Conservation (phyloP, 2,797 vertebrate genomes). For the Discoglossus pictus region DNA sequence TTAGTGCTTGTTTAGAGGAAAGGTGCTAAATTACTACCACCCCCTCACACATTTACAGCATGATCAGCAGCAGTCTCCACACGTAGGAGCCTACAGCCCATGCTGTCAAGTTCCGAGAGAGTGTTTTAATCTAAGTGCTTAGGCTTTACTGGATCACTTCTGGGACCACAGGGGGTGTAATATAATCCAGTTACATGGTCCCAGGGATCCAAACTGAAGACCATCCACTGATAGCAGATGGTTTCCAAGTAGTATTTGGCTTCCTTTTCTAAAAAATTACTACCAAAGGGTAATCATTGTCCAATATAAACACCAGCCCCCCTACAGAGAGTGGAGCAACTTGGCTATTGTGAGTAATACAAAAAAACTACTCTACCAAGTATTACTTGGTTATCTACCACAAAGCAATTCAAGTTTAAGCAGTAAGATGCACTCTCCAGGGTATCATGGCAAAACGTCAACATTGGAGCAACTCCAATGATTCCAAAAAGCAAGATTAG, state of each 20-base stretch:
- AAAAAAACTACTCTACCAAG: conserved; percentile 20
- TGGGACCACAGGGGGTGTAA: background rate
- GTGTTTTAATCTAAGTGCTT: conserved; percentile 30
- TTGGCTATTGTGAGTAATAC: no score
- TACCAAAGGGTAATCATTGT: background rate
- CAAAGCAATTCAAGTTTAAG: conserved; percentile 9
- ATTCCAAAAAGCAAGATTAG: background rate
- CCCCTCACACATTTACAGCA: background rate
- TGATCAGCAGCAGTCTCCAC: background rate
- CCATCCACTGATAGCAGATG: background rate
- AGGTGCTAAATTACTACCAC: conserved; percentile 16
- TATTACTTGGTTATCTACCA: conserved; percentile 21
- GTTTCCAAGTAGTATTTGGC: conserved; percentile 8
- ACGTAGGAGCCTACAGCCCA: no score
- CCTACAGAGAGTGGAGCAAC: conserved; percentile 19
- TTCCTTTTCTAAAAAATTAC: background rate
- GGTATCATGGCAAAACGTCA: conserved; percentile 39
- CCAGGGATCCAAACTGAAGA: conserved; percentile 1
- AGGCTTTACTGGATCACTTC: conserved; percentile 6
- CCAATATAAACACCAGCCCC: background rate
- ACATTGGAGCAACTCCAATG: background rate
- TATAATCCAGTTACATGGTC: conserved; percentile 1
- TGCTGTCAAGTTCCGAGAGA: no score
- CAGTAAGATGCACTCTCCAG: conserved; percentile 25
- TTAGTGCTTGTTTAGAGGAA: conserved; percentile 22